Conservation (phyloP, 2,113 vertebrate species). For the Elephas maximus region DNA sequence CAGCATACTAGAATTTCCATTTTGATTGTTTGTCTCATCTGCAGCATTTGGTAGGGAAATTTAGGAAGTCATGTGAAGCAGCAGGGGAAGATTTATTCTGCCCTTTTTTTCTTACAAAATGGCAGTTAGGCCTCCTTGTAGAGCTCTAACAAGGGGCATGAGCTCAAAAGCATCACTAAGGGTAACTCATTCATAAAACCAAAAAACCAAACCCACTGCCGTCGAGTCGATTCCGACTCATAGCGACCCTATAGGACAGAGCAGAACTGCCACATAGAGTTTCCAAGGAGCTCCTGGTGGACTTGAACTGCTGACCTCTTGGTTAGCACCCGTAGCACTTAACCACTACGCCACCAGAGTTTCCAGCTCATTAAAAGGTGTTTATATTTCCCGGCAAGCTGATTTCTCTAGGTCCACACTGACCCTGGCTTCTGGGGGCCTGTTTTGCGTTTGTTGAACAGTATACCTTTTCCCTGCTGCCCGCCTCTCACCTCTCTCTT, state of each 20-base stretch:
- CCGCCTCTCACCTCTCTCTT: conserved; percentile 72
- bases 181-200: conserved; percentile 64
- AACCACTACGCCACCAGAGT: no score
- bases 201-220: no score
- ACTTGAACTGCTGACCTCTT: no score
- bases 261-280: no score
- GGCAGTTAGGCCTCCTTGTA: background rate
- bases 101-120: background rate
- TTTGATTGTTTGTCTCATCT: conserved; percentile 25
- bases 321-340: no score
- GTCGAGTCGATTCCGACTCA: no score
- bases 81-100: background rate
- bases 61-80: background rate
- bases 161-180: background rate
- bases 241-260: no score
- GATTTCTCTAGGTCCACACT: conserved; percentile 79
- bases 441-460: conserved; percentile 80
- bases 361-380: background rate
- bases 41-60: background rate
- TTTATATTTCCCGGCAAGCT: conserved; percentile 79
- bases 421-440: conserved; percentile 52
- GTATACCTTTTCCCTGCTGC: conserved; percentile 70
- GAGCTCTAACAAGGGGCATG: conserved; percentile 46
- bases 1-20: background rate
- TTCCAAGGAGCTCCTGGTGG: no score